Evolutionary conservation across 64 coral and sea anemone genomes (phyloP), one percentile per base, ranked within the genome.

Genomic region (Platygyra sinensis): DNA sequence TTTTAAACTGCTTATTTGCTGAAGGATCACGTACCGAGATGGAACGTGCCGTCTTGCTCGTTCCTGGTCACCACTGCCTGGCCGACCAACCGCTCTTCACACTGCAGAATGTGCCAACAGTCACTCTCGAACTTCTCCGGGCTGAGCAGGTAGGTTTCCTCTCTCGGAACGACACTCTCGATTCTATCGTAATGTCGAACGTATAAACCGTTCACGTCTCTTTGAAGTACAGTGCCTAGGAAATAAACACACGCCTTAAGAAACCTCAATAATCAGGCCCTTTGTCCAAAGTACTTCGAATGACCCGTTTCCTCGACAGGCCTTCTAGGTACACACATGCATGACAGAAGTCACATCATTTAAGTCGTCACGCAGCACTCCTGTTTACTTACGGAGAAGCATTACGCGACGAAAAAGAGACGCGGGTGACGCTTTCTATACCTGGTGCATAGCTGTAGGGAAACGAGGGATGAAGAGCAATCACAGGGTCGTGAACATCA

Each of bases 41-140:
- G 84, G 33, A 99, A 99, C 60, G 92, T 87, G 17, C 96, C 96
- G 52, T 99, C 96, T 16, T 93, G 76, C 59, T 99, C 96, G 60
- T 99, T 95, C 73, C 96, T 93, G 7, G 96, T 94, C 20, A 99
- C 96, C 49, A 99, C 96, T 15, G 96, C 96, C 88, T 95, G 94
- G 51, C 96, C 96, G 49, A 99, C 94, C 12, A 99, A 60, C n/a
- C 96, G 90, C 79, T 95, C 94, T 74, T 99, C 96, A 65, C 96
- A 99, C 10, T 80, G 71, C 38, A 99, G 78, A 73, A 99, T 95
- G 75, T 95, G 95, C 12, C 86, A 69, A 88, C 94, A 95, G 71
- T 87, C 96, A 18, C 76, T 82, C 83, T 93, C 91, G 60, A 99
- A 99, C 79, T 99, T 99, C 74, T 93, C 91, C 38, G 94, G 91